Evolutionary conservation across 2,113 vertebrate genomes (phyloP).

Genomic region (Microcebus ravelobensis): DNA sequence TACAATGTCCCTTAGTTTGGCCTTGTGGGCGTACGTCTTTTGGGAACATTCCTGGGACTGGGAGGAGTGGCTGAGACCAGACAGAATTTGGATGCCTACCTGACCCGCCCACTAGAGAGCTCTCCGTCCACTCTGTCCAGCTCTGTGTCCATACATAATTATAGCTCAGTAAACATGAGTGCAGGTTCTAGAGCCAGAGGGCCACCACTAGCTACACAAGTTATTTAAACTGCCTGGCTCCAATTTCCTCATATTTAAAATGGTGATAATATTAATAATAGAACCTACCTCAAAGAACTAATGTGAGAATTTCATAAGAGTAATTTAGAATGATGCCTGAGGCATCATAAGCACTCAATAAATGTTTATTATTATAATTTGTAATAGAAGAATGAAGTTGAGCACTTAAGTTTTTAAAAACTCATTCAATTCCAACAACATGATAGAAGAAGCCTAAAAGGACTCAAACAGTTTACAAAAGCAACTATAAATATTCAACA

Average conservation of each 20-base stretch:
- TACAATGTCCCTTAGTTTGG: not conserved
- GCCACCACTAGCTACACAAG: not conserved
- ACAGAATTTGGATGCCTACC: not conserved
- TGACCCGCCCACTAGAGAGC: not conserved
- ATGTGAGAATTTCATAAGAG: slow-evolving; percentile 16
- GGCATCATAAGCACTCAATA: not conserved
- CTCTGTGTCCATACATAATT: not conserved
- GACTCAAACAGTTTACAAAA: slow-evolving; percentile 26
- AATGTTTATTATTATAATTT: slow-evolving; percentile 31
- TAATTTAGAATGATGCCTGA: slow-evolving; percentile 14
- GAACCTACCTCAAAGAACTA: not conserved
- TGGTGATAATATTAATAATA: not conserved
- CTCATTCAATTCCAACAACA: not conserved
- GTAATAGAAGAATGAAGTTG: not conserved
- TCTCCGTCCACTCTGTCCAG: not conserved
- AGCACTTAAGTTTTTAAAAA: not conserved
- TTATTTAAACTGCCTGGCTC: not conserved
- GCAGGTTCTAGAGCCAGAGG: not conserved
- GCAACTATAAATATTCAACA: not conserved
- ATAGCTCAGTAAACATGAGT: not conserved
- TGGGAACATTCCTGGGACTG: not conserved
- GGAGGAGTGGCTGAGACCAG: not conserved
- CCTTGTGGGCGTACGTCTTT: not conserved
- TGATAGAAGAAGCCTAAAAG: not conserved
- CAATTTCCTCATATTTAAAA: slow-evolving; percentile 28